Percentiles rank a stretch among this genome's conserved stretches.
Conservation (phyloP, 2,888 invertebrate genomes). For the Unio delphinus region DNA sequence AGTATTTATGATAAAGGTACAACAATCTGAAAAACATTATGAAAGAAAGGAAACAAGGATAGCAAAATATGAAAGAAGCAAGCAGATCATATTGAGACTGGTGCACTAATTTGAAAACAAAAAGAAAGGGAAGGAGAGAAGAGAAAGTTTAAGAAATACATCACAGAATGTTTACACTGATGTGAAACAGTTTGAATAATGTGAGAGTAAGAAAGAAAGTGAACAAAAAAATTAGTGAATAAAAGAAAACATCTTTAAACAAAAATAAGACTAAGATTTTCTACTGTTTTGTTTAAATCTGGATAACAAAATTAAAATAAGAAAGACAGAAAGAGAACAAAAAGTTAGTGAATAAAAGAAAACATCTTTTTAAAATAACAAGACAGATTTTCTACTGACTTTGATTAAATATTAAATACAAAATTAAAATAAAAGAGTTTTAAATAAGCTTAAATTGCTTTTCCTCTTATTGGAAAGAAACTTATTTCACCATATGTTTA, state of each 20-base stretch:
- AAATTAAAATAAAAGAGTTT: too few relatives aligned
- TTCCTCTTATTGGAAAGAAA: too few relatives aligned
- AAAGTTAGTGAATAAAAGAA: not conserved
- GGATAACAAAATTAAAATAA: too few relatives aligned
- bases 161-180: not conserved
- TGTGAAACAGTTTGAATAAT: not conserved
- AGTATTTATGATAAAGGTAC: too few relatives aligned
- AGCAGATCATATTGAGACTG: too few relatives aligned
- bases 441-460: too few relatives aligned
- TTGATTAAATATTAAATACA: not conserved
- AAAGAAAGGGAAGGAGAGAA: not conserved
- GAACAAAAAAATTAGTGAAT: not conserved
- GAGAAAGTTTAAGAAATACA: not conserved
- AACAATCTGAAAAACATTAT: too few relatives aligned
- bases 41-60: too few relatives aligned
- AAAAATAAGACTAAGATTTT: not conserved
- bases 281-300: too few relatives aligned
- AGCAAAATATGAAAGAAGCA: too few relatives aligned
- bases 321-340: not conserved
- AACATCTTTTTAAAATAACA: not conserved
- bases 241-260: not conserved
- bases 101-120: too few relatives aligned
- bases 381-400: not conserved
- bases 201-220: not conserved
- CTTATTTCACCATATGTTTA: too few relatives aligned